Base-by-base conservation (phyloP, 1,140 invertebrate species). In the Coptotermes formosanus region DNA sequence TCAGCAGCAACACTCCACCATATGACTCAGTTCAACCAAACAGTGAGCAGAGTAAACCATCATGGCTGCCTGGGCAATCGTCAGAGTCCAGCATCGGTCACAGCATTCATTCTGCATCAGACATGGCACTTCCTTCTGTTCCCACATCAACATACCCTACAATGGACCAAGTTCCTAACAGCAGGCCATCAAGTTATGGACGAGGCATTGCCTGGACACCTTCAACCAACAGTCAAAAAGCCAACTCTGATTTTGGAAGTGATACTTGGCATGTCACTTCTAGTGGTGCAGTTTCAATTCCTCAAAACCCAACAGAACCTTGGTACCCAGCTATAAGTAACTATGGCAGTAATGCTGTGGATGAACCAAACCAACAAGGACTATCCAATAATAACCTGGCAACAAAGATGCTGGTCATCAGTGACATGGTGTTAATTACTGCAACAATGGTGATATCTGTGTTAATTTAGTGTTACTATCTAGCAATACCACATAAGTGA, bases 281-380 rank as follows among this genome's bases (percentile, higher is more conserved):
- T 0, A 55, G 32, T 45, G 83, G 83, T 25, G 52, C 52, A 21
- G 52, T 55, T 19, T 55, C 52, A 21, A 38, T 3, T 83, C 38
- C 38, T 44, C 32, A 38, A 89, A 88, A 89, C 84, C 88, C 89
- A 55, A 91, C 90, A 64, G 90, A 91, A 83, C 91, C 92, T 0
- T 92, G 92, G 91, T 92, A 91, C 86, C 92, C 92, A 64, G 91
- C 92, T 88, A 89, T 92, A 19, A 30, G 64, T 75, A 75, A 75
- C 16, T 75, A 75, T 75, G 64, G 64, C 8, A 91, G 90, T 81
- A 93, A 93, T 88, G 91, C 92, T 87, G 91, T 94, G 9, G 93
- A 94, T 85, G 93, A 93, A 88, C 93, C 93, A 1, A 94, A 94
- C 88, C 93, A 94, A 87, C 92, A 93, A 87, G 93, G 93, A 4